A percentile compares a stretch with the other conserved stretches of the same genome.
These are phyloP conservation scores for Remorina albescens DNA, from an alignment of 2,797 vertebrate genomes.

Conservation along the genomic window DNA sequence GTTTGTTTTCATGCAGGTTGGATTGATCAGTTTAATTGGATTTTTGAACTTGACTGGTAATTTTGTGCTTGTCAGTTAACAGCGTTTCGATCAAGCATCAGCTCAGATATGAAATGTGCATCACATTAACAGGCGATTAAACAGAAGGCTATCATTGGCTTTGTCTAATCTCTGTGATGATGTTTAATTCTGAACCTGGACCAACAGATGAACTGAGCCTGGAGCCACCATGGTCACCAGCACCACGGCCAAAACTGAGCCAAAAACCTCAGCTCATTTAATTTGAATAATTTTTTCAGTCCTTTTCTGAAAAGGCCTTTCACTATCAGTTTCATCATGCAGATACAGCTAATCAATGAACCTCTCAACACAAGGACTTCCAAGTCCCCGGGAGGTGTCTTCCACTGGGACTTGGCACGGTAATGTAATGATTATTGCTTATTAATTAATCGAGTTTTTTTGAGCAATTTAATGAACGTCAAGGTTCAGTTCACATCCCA, in stretches of 20 bases:
- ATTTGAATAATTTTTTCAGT: neutral
- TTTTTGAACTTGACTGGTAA: neutral
- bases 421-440: slow-evolving; percentile 64
- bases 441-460: slow-evolving; percentile 76
- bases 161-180: neutral
- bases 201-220: neutral
- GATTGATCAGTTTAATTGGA: no score
- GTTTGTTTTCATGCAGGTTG: neutral
- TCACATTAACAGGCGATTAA: neutral
- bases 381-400: slow-evolving; percentile 32
- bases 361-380: slow-evolving; percentile 18
- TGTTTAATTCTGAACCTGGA: neutral
- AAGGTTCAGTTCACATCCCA: slow-evolving; percentile 68
- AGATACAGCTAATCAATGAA: slow-evolving; percentile 44
- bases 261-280: neutral
- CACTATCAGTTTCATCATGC: slow-evolving; percentile 6
- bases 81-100: neutral
- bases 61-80: neutral
- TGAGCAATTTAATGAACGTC: slow-evolving; percentile 69
- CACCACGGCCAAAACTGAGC: neutral
- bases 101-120: no score
- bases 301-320: no score
- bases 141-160: neutral
- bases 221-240: neutral
- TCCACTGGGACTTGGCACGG: slow-evolving; percentile 43